A percentile compares a stretch with the other conserved stretches of the same genome.
Evolutionary conservation across 1,140 invertebrate species (phyloP).

Genomic region (Stegodyphus mimosarum): DNA sequence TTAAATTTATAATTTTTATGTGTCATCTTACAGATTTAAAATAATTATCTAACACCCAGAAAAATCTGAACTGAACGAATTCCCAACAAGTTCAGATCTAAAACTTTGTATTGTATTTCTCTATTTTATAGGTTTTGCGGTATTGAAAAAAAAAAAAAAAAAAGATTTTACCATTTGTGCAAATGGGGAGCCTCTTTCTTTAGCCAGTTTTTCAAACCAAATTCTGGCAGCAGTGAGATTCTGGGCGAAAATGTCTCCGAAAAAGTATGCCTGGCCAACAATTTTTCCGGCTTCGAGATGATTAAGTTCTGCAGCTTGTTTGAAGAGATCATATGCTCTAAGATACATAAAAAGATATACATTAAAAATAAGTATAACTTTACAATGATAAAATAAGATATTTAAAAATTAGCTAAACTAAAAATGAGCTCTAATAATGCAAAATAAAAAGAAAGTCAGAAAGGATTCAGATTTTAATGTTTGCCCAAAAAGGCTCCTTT

Average conservation of each 20-base stretch:
- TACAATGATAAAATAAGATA: neutral
- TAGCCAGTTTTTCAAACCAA: constrained; percentile 82
- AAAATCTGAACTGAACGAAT: too few relatives aligned
- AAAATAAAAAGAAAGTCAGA: too few relatives aligned
- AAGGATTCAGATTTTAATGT: too few relatives aligned
- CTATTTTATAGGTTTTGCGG: too few relatives aligned
- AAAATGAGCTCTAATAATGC: too few relatives aligned
- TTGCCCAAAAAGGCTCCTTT: too few relatives aligned
- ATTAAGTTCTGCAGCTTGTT: constrained; percentile 80
- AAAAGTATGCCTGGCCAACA: constrained; percentile 86
- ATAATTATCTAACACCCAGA: too few relatives aligned
- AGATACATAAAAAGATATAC: constrained; percentile 6
- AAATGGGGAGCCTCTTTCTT: constrained; percentile 80
- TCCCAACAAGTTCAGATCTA: too few relatives aligned
- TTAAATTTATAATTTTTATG: too few relatives aligned
- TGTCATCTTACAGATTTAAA: too few relatives aligned
- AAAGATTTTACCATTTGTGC: constrained; percentile 81
- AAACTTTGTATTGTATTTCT: too few relatives aligned
- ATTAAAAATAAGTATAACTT: neutral
- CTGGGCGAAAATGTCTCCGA: constrained; percentile 79
- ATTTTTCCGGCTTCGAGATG: constrained; percentile 83
- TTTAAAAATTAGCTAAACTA: neutral
- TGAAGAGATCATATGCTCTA: constrained; percentile 76
- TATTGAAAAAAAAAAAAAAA: too few relatives aligned
- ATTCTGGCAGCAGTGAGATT: constrained; percentile 80